Conservation (phyloP, 2,797 vertebrate species). For the Agapornis canus region DNA sequence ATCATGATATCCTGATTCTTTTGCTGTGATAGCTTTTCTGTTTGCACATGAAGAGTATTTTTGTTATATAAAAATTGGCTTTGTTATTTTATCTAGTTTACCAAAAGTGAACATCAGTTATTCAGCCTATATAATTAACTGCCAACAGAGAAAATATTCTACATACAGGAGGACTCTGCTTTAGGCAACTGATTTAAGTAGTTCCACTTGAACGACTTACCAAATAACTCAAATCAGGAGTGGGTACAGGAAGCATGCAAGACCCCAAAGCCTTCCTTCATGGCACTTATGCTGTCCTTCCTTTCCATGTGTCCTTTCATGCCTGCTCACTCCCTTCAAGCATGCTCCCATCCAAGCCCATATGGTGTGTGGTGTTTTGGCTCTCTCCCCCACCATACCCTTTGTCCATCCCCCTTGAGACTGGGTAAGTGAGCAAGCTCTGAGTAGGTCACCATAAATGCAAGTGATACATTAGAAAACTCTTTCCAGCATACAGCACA, state of each 20-base stretch:
- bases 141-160: conserved; percentile 49
- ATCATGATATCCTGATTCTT: background rate
- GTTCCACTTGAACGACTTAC: background rate
- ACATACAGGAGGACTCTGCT: conserved; percentile 43
- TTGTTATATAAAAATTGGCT: conserved; percentile 18
- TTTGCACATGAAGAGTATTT: background rate
- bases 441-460: background rate
- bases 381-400: background rate
- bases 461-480: background rate
- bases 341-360: background rate
- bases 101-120: conserved; percentile 53
- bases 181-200: background rate
- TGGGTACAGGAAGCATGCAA: background rate
- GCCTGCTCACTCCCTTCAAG: background rate
- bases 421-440: background rate
- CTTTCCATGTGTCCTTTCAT: background rate
- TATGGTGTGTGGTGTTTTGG: background rate
- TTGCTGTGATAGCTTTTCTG: background rate
- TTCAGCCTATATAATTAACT: conserved; percentile 63
- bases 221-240: background rate
- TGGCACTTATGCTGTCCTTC: accelerated
- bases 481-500: background rate
- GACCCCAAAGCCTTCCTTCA: background rate
- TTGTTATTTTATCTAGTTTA: conserved; percentile 39
- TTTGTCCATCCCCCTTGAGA: background rate